phyloP scores from a whole-genome alignment of 2,113 vertebrate genomes.

The Neolamprologus toae region DNA sequence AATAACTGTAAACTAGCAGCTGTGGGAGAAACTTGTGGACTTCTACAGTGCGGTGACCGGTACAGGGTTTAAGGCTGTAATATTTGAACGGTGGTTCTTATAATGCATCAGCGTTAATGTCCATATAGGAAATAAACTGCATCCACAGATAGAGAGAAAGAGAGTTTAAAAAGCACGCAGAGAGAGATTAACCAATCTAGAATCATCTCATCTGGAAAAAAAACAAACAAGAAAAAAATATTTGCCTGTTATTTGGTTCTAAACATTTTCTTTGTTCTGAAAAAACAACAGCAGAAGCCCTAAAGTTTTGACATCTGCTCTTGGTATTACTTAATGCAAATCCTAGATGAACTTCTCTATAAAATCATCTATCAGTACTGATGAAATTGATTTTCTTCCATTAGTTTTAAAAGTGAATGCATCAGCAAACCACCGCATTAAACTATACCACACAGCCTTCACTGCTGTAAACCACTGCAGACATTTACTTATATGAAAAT shows the following conservation, averaged over 20 bases:
- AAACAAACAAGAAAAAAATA: background rate
- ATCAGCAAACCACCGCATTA: background rate
- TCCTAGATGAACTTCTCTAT: background rate
- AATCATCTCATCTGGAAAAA: background rate
- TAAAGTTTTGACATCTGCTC: background rate
- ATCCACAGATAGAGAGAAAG: background rate
- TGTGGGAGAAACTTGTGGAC: background rate
- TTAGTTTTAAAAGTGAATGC: background rate
- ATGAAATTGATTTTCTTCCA: background rate
- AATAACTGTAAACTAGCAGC: background rate
- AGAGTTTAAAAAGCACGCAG: background rate
- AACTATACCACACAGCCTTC: background rate
- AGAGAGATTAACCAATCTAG: background rate
- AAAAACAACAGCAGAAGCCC: background rate
- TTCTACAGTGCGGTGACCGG: background rate
- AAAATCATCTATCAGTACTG: background rate
- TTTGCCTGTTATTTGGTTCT: background rate
- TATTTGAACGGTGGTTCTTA: background rate
- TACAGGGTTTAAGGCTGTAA: background rate
- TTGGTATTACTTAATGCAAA: background rate
- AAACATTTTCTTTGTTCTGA: background rate
- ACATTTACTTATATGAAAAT: slow-evolving; percentile 65
- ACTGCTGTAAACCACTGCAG: background rate
- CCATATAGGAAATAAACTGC: background rate
- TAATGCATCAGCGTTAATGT: background rate